Evolutionary conservation across 2,888 invertebrate genomes (phyloP), one percentile per base, ranked within the genome.

Genomic region (Mechanitis messenoides): DNA sequence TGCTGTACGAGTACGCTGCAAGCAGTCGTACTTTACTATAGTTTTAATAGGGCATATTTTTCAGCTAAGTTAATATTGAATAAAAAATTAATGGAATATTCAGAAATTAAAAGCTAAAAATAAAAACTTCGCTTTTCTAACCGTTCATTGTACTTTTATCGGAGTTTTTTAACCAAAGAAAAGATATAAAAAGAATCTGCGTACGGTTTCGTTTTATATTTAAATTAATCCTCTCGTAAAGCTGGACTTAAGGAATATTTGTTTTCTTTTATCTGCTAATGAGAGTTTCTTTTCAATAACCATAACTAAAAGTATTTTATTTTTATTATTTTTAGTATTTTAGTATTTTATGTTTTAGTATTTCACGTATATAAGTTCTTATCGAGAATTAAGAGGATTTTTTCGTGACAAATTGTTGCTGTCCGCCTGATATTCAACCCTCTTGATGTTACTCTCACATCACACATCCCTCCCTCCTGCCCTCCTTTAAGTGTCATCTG

Each of bases 191-290:
- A 50, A 50, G 50, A 50, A 50, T 28, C 50, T 50, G 50, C 28
- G 31, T 50, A 50, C 31, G 50, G 50, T 50, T 50, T 50, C 50
- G 50, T 50, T 50, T 50, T 50, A 50, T 50, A 50, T 50, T 31
- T 50, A 50, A 50, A 50, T 50, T 50, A 50, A 50, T 50, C 50
- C 50, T 50, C 31, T 50, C 50, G 50, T 50, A 50, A 50, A 50
- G 50, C 50, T 50, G 50, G 50, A 50, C 50, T 50, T 31, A 28
- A 50, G 31, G 50, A 50, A 50, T 50, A 50, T 50, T 50, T 50
- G 50, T 50, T 50, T 50, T 50, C 50, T 50, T 50, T 50, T 50
- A 50, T 50, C 50, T 50, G 50, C 50, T 50, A 50, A 50, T 50
- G 50, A 50, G 50, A 50, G 50, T 50, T 50, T 50, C 50, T 42